These are phyloP conservation scores for Tubulanus polymorphus DNA, from an alignment of 2,888 invertebrate species.

Conservation along the genomic window DNA sequence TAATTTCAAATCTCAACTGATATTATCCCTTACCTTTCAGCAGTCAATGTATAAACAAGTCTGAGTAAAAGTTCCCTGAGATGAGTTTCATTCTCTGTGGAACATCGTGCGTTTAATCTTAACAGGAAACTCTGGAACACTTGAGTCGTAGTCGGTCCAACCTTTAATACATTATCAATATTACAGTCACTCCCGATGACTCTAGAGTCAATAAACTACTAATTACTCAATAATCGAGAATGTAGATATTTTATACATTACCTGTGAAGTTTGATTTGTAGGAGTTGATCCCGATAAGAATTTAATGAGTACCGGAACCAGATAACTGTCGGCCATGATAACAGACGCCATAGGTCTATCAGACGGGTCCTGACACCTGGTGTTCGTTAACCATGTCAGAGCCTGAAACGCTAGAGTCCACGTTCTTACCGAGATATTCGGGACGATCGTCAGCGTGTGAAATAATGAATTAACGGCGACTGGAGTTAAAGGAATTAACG, in stretches of 20 bases:
- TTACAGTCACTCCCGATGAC: background rate
- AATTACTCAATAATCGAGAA: conserved; percentile 4
- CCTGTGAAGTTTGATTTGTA: conserved; percentile 25
- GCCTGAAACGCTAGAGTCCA: conserved; percentile 78
- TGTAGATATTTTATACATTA: conserved; percentile 4
- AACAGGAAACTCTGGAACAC: conserved; percentile 69
- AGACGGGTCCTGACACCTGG: conserved; percentile 34
- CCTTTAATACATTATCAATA: conserved; percentile 56
- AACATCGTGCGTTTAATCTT: conserved; percentile 65
- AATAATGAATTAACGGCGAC: conserved; percentile 64
- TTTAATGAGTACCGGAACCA: conserved; percentile 40
- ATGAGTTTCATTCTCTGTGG: conserved; percentile 56
- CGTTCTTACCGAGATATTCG: conserved; percentile 68
- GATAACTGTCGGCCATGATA: conserved; percentile 40
- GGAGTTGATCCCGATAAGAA: conserved; percentile 41
- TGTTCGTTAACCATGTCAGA: conserved; percentile 69
- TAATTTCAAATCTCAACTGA: background rate
- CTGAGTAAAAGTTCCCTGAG: conserved; percentile 67
- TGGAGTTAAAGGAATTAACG: conserved; percentile 64
- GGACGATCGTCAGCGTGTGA: conserved; percentile 64
- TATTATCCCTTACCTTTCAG: conserved; percentile 58
- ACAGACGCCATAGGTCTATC: conserved; percentile 35
- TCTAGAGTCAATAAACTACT: background rate
- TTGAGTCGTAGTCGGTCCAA: conserved; percentile 72
- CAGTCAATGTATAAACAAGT: conserved; percentile 69